Evolutionary conservation across 2,113 vertebrate genomes (phyloP).

Genomic region (Sarotherodon lohbergeri): DNA sequence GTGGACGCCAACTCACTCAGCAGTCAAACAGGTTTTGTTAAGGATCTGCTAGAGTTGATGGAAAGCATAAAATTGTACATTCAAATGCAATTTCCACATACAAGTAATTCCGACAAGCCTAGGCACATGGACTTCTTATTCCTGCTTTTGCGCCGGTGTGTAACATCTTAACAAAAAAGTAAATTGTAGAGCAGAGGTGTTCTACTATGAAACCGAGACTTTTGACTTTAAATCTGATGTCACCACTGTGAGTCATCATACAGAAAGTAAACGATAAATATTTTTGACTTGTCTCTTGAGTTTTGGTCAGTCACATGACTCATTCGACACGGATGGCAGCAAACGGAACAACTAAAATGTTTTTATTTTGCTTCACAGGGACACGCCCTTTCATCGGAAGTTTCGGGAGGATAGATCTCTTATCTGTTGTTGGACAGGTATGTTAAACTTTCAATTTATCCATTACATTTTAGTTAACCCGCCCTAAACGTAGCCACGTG

Average conservation of each 20-base stretch:
- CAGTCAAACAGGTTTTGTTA: constrained; percentile 29
- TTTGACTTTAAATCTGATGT: constrained; percentile 17
- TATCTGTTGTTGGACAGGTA: neutral
- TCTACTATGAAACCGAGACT: neutral
- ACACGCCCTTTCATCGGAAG: neutral
- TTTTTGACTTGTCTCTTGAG: neutral
- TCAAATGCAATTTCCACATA: neutral
- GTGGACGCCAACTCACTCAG: neutral
- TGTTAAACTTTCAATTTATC: neutral
- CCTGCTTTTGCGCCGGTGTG: neutral
- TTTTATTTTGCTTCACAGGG: neutral
- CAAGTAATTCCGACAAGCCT: neutral
- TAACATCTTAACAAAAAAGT: neutral
- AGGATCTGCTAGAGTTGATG: neutral
- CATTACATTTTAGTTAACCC: neutral
- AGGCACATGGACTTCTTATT: neutral
- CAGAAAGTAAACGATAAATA: neutral
- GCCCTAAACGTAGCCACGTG: neutral
- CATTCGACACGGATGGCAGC: neutral
- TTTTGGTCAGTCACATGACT: constrained; percentile 17
- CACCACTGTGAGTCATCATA: constrained; percentile 23
- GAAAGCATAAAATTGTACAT: neutral
- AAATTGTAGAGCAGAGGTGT: neutral
- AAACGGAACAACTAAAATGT: neutral
- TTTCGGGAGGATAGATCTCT: neutral